Evolutionary conservation across 2,797 vertebrate species (phyloP).

Genomic region (Rhabdophis nuchalis): DNA sequence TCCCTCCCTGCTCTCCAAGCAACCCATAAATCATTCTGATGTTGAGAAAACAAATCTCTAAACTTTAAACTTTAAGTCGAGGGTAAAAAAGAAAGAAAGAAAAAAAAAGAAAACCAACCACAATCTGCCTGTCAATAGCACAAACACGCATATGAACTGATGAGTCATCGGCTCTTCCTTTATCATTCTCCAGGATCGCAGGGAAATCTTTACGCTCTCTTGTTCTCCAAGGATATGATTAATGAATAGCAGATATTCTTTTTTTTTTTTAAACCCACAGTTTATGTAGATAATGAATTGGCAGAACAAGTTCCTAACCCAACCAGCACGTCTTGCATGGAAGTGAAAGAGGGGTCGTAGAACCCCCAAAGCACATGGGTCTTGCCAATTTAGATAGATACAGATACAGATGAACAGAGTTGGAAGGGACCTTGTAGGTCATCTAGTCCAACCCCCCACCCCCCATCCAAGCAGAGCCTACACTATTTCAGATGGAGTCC

Average conservation of each 20-base stretch:
- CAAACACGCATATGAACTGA: neutral
- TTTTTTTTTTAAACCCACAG: neutral
- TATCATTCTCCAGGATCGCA: neutral
- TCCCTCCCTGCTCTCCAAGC: neutral
- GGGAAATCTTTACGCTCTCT: neutral
- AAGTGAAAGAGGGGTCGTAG: neutral
- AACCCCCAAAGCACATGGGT: neutral
- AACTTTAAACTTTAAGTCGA: neutral
- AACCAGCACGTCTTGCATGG: neutral
- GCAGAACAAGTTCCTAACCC: neutral
- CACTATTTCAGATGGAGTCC: no score
- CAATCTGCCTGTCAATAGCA: neutral
- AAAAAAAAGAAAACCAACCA: no score
- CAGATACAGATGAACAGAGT: no score
- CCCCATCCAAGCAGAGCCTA: no score
- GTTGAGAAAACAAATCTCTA: neutral
- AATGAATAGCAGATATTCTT: neutral
- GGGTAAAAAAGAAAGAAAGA: neutral
- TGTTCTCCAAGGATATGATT: neutral
- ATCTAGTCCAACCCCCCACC: no score
- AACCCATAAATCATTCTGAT: neutral
- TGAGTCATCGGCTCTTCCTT: neutral
- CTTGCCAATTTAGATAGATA: no score
- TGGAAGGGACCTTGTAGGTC: no score
- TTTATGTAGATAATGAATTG: neutral